These are phyloP conservation scores for Pristionchus japonicus DNA, from an alignment of 2,888 invertebrate species.

Conservation along the genomic window DNA sequence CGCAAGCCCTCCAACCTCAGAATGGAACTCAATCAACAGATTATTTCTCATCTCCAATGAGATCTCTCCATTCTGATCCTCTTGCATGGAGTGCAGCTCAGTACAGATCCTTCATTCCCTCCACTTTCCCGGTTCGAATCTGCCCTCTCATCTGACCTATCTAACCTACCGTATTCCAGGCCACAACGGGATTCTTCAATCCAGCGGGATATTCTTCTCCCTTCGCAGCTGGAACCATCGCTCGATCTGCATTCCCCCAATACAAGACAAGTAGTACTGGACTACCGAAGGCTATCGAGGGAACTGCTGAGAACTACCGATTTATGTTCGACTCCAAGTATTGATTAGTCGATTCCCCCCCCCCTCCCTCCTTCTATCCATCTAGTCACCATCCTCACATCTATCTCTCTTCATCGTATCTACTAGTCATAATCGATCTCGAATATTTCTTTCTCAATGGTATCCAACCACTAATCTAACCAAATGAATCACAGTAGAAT, in stretches of 20 bases:
- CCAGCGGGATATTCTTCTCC: background rate
- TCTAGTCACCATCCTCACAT: background rate
- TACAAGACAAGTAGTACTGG: background rate
- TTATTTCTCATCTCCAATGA: constrained; percentile 59
- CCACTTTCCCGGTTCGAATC: constrained; percentile 71
- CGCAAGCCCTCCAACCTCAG: constrained; percentile 65
- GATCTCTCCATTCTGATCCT: constrained; percentile 53
- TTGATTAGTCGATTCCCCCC: background rate
- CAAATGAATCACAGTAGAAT: constrained; percentile 17
- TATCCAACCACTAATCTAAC: background rate
- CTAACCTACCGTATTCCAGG: background rate
- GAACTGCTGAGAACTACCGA: constrained; percentile 17
- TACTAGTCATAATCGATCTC: constrained; percentile 9
- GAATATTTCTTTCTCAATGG: background rate
- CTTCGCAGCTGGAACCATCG: background rate
- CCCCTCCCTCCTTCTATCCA: background rate
- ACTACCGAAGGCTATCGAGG: constrained; percentile 11
- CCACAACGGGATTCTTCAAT: constrained; percentile 33
- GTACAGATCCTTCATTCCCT: constrained; percentile 69
- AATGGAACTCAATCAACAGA: constrained; percentile 51
- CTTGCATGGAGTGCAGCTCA: constrained; percentile 65
- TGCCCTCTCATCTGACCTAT: too few relatives aligned
- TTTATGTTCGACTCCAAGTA: background rate
- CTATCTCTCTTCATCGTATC: constrained; percentile 1
- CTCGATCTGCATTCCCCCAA: background rate